Base-by-base conservation (phyloP, 2,888 invertebrate genomes). In the Epistrophella euchroma region DNA sequence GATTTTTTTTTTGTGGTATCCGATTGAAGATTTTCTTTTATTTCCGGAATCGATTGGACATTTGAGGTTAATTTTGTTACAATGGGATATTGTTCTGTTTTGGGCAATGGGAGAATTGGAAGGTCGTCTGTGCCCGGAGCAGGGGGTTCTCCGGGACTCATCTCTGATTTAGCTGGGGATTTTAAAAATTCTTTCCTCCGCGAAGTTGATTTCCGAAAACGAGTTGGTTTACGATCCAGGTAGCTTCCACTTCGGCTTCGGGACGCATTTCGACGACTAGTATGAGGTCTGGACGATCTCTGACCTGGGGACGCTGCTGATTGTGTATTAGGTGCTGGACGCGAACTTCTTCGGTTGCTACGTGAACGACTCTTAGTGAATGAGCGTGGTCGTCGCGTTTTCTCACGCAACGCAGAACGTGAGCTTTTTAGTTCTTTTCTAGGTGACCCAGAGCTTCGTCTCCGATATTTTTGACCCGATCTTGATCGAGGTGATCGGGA, bases 1-100 rank as follows among this genome's bases (percentile, higher is more conserved):
- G 92, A 91, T 1, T 52, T 88, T 10, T 82, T 80, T 62, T 81
- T 84, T 22, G 47, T 35, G 0, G 79, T n/a, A 35, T 66, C 75
- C 28, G 55, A 11, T 22, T 28, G 45, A 28, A 47, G 88, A 40
- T 75, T 81, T 58, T 22, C 70, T 6, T 84, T 84, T 17, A 28
- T 32, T 64, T 79, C 89, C 4, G 89, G 75, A 55, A 88, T 17
- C 35, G 73, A n/a, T 35, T 58, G 71, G 6, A 28, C 19, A 25
- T 76, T 78, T 4, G 4, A 22, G 2, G 47, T 2, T 15, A 25
- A 72, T 19, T 28, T 45, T 17, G n/a, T 10, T 45, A 52, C 43
- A 22, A 45, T 78, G 4, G 37, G 7, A 47, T 68, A 60, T n/a
- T 43, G 17, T 50, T 74, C 64, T 9, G 28, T 40, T 58, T 78